Base-by-base conservation (phyloP, 2,797 vertebrate species). In the Malacoraja senta region DNA sequence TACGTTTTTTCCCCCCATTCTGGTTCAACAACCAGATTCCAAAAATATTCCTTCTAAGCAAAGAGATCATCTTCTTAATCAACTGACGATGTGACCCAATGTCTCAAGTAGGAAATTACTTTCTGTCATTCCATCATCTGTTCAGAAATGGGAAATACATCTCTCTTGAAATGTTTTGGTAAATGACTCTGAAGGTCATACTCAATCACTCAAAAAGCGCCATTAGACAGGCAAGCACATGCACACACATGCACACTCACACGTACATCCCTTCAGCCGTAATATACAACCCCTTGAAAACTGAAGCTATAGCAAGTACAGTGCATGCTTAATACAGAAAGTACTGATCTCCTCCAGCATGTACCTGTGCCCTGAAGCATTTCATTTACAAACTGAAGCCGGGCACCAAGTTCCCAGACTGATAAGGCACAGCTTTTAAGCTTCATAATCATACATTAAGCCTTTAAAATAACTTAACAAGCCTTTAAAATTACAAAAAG, bases 381-480 rank as follows among this genome's bases (percentile, higher is more conserved):
- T 88, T 88, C 84, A 63, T 88, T 88, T 88, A 63, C n/a, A 88
- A 88, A 35, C 10, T 88, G 63, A 65, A 88, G 84, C 84, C 32
- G 15, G 68, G 84, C 32, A 88, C 63, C 63, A 19, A 68, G 84
- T 35, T 88, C 84, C 63, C 7, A 19, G 17, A 68, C 84, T 88
- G 84, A 88, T 88, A 68, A 68, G 63, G 84, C 63, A 88, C 84
- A 88, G 84, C 32, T 68, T 88, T 17, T 24, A 88, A 88, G 61
- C 84, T 88, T 88, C 84, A 88, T 68, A 68, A 68, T 88, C 65
- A 88, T 88, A 88, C 63, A 88, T 68, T 88, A 88, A 68, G 63
- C 84, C 61, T 68, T 88, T 88, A 88, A 88, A 88, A 68, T 88
- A 88, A 88, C 84, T 63, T 86, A 8, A 21, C 44, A 53, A 53